These are phyloP conservation scores for Nemopilema nomurai DNA, from an alignment of 30 jellyfish, hydroid and myxozoan species.

Conservation along the genomic window DNA sequence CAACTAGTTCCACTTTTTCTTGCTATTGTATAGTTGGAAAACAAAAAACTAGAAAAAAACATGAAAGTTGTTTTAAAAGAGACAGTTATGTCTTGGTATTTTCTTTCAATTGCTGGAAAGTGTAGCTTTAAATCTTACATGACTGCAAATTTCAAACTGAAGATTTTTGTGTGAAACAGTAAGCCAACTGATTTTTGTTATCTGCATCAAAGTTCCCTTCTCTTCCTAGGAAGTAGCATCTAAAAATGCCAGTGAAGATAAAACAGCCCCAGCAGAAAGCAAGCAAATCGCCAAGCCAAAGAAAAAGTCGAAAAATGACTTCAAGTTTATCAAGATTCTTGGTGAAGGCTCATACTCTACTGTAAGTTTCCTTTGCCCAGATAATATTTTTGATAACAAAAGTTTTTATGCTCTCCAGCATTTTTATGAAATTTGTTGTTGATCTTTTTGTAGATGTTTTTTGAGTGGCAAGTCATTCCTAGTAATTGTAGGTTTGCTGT, in stretches of 20 bases:
- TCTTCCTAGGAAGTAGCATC: conserved; percentile 8
- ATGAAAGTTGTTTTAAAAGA: too few species aligned
- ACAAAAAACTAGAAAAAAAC: too few species aligned
- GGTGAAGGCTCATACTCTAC: conserved; percentile 99
- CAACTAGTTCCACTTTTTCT: too few species aligned
- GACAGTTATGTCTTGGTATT: too few species aligned
- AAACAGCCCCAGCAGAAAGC: not conserved
- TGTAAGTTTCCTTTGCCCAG: conserved; percentile 33
- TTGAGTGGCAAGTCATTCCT: not conserved
- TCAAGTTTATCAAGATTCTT: conserved; percentile 72
- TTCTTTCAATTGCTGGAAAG: too few species aligned
- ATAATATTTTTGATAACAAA: too few species aligned
- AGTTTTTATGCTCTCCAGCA: not conserved
- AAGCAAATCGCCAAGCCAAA: conserved; percentile 42
- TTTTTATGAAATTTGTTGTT: not conserved
- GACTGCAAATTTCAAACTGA: too few species aligned
- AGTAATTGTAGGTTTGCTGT: not conserved
- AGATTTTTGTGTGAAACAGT: not conserved
- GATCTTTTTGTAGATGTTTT: not conserved
- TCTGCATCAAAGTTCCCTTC: not conserved
- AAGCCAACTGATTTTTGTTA: not conserved
- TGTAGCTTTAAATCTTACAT: too few species aligned
- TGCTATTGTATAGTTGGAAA: too few species aligned
- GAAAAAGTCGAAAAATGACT: conserved; percentile 88
- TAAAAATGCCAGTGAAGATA: not conserved